Evolutionary conservation across 2,797 vertebrate species (phyloP), one percentile per base, ranked within the genome.

Genomic region (Cryptoprocta ferox): DNA sequence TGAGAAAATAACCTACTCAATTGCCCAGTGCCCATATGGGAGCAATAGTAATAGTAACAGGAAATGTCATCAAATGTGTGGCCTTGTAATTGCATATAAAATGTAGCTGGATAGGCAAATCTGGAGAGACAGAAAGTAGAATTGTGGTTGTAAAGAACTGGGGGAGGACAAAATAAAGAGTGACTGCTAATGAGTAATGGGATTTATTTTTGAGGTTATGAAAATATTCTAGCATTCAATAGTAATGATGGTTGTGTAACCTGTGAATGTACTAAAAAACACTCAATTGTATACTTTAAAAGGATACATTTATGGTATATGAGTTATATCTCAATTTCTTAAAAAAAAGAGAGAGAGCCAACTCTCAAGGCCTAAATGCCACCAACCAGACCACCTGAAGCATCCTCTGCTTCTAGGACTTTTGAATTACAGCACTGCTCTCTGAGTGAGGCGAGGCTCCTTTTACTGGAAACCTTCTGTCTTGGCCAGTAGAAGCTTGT

Each of bases 191-290:
- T 78, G 75, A 76, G 3, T 56, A 86, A 89, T 24, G n/a, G 13
- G 37, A 24, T 86, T 89, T 85, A 42, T 86, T 42, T 68, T n/a
- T 26, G 24, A 32, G 16, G 13, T 91, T 13, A 81, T 79, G 18
- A 53, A 90, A 73, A 73, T 73, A 18, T 90, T 73, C 45, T 71
- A 26, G n/a, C 96, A 84, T 87, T 95, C 45, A 91, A 73, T n/a
- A 79, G 71, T 35, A 5, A 24, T 65, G 7, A 70, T 65, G 9
- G 21, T 75, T 68, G 6, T 32, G 66, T 5, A 70, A 11, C 26
- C 16, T 76, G 66, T 81, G 59, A 81, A 76, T 88, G 37, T 5
- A 70, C 45, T 87, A 66, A 61, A 91, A 61, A 56, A 13, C 45
- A 71, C 14, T 75, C 24, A 39, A 76, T 13, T 87, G 26, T 56